Percentiles rank a stretch among this genome's conserved stretches.
These are phyloP conservation scores for Diplazon laetatorius DNA, from an alignment of 2,888 invertebrate genomes.

Conservation along the genomic window DNA sequence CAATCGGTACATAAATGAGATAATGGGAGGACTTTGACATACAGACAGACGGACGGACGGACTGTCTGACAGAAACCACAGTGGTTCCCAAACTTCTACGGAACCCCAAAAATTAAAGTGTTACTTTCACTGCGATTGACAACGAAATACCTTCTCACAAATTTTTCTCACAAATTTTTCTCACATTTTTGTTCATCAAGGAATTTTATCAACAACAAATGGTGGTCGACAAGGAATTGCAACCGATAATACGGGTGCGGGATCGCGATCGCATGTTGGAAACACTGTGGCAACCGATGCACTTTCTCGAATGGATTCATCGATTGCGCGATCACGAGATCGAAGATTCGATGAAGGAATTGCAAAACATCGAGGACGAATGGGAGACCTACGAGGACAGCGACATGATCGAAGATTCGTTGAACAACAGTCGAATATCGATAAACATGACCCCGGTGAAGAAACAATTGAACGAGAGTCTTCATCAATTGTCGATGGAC, in stretches of 20 bases:
- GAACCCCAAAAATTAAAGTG: too few relatives aligned
- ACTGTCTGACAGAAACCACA: too few relatives aligned
- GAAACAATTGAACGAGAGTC: conserved; percentile 79
- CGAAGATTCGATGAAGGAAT: conserved; percentile 77
- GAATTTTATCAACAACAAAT: conserved; percentile 80
- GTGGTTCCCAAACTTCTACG: too few relatives aligned
- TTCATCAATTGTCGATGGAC: conserved; percentile 79
- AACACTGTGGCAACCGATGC: conserved; percentile 76
- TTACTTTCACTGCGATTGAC: too few relatives aligned
- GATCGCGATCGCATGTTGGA: conserved; percentile 75
- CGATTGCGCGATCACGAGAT: conserved; percentile 78
- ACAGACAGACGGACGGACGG: too few relatives aligned
- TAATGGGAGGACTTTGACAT: too few relatives aligned
- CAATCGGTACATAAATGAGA: too few relatives aligned
- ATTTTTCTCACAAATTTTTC: too few relatives aligned
- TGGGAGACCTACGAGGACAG: conserved; percentile 78
- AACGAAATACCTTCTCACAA: too few relatives aligned
- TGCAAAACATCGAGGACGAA: conserved; percentile 71
- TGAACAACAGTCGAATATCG: conserved; percentile 76
- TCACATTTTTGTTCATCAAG: conserved; percentile 67
- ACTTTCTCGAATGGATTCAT: conserved; percentile 79
- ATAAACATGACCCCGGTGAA: conserved; percentile 79
- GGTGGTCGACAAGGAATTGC: conserved; percentile 74
- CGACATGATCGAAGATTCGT: conserved; percentile 73
- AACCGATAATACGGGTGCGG: conserved; percentile 78